Evolutionary conservation across 2,888 invertebrate genomes (phyloP).

Genomic region (Tachystola acroxantha): DNA sequence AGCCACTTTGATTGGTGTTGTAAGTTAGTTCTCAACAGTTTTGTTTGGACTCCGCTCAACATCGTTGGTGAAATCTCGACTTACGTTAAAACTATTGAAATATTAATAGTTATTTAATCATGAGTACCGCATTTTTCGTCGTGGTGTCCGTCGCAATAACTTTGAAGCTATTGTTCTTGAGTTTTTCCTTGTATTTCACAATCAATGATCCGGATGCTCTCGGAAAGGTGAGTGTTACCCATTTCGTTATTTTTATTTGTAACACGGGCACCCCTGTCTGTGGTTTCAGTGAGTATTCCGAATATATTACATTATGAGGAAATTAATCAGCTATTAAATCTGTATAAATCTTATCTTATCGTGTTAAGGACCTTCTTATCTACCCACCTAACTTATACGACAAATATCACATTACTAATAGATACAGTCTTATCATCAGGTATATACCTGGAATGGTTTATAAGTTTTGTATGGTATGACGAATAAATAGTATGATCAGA

Average conservation of each 20-base stretch:
- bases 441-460: too few species aligned
- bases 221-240: constrained; percentile 34
- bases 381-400: too few species aligned
- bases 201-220: constrained; percentile 35
- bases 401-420: too few species aligned
- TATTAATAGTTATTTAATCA: constrained; percentile 16
- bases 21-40: constrained; percentile 43
- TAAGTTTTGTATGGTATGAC: too few species aligned
- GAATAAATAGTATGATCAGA: too few species aligned
- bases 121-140: constrained; percentile 59
- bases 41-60: constrained; percentile 31
- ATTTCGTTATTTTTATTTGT: not conserved
- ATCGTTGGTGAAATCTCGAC: constrained; percentile 9
- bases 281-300: not conserved
- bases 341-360: not conserved
- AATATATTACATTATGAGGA: not conserved
- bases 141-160: constrained; percentile 63
- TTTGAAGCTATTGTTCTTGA: constrained; percentile 58
- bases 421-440: too few species aligned
- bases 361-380: too few species aligned
- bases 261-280: not conserved
- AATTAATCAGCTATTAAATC: not conserved
- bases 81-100: constrained; percentile 15
- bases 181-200: constrained; percentile 62
- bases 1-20: constrained; percentile 33